A percentile compares a stretch with the other conserved stretches of the same genome.
These are phyloP conservation scores for Lasius fuliginosus DNA, from an alignment of 2,888 invertebrate genomes.

Conservation along the genomic window DNA sequence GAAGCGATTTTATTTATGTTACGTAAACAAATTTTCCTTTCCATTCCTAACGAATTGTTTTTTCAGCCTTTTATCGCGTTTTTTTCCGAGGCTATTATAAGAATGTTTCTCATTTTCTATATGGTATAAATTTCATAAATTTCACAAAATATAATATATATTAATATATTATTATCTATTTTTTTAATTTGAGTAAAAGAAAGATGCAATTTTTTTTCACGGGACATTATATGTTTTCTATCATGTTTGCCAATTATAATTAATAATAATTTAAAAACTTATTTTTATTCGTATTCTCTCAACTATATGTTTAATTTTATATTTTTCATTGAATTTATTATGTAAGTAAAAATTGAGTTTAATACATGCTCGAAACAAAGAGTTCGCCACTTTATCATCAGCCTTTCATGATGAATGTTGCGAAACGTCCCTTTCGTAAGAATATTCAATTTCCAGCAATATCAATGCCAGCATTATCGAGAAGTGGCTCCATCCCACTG, in stretches of 20 bases:
- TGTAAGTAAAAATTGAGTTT: slow-evolving; percentile 31
- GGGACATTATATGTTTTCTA: not conserved
- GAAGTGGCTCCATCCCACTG: slow-evolving; percentile 40
- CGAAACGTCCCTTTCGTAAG: slow-evolving; percentile 30
- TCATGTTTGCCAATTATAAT: not conserved
- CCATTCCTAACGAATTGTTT: not conserved
- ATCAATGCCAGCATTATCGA: slow-evolving; percentile 53
- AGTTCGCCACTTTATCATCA: slow-evolving; percentile 29
- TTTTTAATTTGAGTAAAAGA: not conserved
- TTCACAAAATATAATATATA: not conserved
- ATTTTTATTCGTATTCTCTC: not conserved
- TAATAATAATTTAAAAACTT: not conserved
- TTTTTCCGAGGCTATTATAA: not conserved
- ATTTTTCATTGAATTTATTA: not conserved
- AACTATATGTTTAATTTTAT: not conserved
- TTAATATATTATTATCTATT: not conserved
- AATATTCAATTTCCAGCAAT: slow-evolving; percentile 56
- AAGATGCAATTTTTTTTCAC: not conserved
- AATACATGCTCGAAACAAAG: slow-evolving; percentile 7
- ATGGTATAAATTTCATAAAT: too few relatives aligned
- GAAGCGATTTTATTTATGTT: slow-evolving; percentile 29
- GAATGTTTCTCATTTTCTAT: not conserved
- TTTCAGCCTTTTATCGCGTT: not conserved
- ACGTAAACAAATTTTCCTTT: slow-evolving; percentile 43
- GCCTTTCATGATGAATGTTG: slow-evolving; percentile 28